These are phyloP conservation scores for Sipha maydis DNA, from an alignment of 2,888 invertebrate species.

Conservation along the genomic window DNA sequence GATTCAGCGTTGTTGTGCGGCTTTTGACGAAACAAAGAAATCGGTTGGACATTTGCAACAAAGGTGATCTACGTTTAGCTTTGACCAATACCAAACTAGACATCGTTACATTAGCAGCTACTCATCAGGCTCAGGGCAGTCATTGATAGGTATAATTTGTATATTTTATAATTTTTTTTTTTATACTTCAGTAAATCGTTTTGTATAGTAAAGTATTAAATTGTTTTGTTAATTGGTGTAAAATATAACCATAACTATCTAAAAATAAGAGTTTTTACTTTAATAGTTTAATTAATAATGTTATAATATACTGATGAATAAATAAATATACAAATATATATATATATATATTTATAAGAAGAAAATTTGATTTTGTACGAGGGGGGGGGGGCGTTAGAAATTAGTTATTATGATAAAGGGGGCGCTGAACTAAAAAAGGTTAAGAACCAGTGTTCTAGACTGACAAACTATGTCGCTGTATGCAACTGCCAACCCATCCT, in stretches of 20 bases:
- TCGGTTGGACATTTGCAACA: conserved; percentile 34
- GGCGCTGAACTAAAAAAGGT: conserved; percentile 58
- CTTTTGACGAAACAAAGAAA: conserved; percentile 20
- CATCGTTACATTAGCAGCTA: conserved; percentile 29
- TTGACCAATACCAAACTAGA: conserved; percentile 24
- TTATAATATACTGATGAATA: no score
- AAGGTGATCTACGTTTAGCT: conserved; percentile 17
- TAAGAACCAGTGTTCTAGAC: conserved; percentile 29
- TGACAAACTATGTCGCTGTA: no score
- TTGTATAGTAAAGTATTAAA: no score
- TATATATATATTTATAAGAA: no score
- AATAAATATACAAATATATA: no score
- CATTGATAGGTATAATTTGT: conserved; percentile 35
- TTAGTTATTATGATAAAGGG: conserved; percentile 52
- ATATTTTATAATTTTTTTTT: conserved; percentile 32
- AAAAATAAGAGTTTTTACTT: no score
- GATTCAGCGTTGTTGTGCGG: conserved; percentile 19
- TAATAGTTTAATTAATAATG: no score
- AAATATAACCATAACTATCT: no score
- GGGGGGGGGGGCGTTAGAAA: conserved; percentile 34
- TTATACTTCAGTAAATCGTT: no score
- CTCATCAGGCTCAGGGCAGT: conserved; percentile 45
- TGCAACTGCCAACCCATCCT: no score
- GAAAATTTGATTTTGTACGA: no score
- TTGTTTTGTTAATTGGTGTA: no score